A percentile compares a stretch with the other conserved stretches of the same genome.
Evolutionary conservation across 2,113 vertebrate genomes (phyloP).

Genomic region (Dasypus novemcinctus): DNA sequence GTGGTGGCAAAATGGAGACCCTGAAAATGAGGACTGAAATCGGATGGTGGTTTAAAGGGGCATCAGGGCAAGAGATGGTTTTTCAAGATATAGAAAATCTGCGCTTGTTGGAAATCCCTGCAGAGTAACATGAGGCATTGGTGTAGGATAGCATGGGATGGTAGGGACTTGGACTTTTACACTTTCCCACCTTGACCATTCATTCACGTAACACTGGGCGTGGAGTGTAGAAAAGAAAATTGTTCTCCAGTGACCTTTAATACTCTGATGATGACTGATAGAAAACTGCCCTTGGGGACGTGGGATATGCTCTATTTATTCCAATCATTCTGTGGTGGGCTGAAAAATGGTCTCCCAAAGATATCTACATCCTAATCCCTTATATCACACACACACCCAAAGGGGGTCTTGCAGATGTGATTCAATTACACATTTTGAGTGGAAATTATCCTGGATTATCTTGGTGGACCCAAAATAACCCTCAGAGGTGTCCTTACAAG

Average conservation of each 20-base stretch:
- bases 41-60: not conserved
- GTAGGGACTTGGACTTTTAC: not conserved
- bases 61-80: not conserved
- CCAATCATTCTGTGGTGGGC: not conserved
- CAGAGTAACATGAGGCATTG: not conserved
- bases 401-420: not conserved
- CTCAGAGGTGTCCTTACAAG: not conserved
- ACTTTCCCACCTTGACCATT: not conserved
- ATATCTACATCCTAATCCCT: not conserved
- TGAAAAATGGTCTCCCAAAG: not conserved
- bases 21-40: not conserved
- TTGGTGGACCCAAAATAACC: not conserved
- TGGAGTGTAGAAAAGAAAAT: not conserved
- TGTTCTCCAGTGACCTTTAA: not conserved
- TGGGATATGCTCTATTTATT: not conserved
- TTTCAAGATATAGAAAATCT: not conserved
- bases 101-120: not conserved
- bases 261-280: not conserved
- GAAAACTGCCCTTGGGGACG: not conserved
- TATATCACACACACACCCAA: not conserved
- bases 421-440: not conserved
- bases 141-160: accelerated
- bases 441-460: not conserved
- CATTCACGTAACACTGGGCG: not conserved
- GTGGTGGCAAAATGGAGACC: not conserved